These are phyloP conservation scores for Parus major DNA, from an alignment of 2,113 vertebrate species.

Conservation along the genomic window DNA sequence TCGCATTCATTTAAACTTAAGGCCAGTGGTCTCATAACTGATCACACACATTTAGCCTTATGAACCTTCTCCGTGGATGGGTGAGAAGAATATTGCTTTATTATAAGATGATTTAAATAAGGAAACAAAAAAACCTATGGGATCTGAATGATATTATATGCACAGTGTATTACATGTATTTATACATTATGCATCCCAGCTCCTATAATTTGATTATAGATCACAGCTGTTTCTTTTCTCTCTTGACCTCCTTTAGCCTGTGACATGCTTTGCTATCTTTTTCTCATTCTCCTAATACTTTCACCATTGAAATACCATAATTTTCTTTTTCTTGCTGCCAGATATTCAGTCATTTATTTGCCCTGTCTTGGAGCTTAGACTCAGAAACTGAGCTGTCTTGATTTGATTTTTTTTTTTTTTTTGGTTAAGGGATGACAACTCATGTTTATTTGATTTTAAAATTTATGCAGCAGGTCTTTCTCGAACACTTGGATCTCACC, in stretches of 20 bases:
- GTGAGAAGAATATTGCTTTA: neutral
- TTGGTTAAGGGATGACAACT: neutral
- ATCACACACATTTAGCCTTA: conserved; percentile 38
- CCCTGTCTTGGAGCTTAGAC: neutral
- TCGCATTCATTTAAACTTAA: conserved; percentile 1
- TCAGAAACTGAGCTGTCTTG: neutral
- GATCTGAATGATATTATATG: neutral
- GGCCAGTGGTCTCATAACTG: conserved; percentile 6
- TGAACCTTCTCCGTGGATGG: conserved; percentile 1
- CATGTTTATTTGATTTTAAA: neutral
- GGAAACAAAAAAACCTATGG: neutral
- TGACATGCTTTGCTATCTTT: neutral
- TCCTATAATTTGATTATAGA: neutral
- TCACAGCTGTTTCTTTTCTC: neutral
- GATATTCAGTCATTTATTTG: neutral
- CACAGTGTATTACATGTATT: neutral
- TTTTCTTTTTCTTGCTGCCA: neutral
- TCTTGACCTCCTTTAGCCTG: neutral
- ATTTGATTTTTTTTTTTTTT: neutral
- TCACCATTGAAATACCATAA: neutral
- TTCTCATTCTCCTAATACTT: neutral
- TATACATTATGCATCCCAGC: neutral
- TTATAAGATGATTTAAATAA: neutral
- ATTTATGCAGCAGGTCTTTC: neutral
- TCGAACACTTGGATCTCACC: neutral